phyloP scores from a whole-genome alignment of 2,113 vertebrate genomes.

The Montifringilla adamsi region DNA sequence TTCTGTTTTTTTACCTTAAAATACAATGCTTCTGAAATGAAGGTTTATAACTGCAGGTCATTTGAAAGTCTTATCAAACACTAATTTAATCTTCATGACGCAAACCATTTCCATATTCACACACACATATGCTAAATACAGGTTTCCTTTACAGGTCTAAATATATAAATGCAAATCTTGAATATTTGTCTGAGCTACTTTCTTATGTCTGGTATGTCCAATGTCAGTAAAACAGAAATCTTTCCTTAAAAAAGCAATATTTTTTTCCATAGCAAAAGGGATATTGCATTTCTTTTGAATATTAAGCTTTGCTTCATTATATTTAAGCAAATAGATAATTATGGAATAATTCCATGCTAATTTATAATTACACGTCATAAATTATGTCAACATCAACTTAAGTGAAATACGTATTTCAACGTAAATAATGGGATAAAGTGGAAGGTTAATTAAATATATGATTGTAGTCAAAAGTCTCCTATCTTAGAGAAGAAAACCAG shows the following conservation, averaged over 20 bases:
- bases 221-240: neutral
- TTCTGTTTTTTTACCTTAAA: slow-evolving; percentile 22
- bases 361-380: neutral
- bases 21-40: slow-evolving; percentile 16
- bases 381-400: neutral
- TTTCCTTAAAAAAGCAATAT: neutral
- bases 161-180: neutral
- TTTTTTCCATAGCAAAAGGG: neutral
- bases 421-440: neutral
- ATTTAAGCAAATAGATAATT: neutral
- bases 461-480: neutral
- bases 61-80: slow-evolving; percentile 43
- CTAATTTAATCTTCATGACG: neutral
- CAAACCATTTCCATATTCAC: neutral
- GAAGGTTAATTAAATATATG: neutral
- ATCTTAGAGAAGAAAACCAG: neutral
- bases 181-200: neutral
- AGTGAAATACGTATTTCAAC: neutral
- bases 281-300: neutral
- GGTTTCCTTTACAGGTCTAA: neutral
- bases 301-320: neutral
- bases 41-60: neutral
- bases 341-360: neutral
- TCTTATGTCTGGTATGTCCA: neutral
- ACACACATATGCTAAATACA: neutral